Conservation (phyloP, 2,888 invertebrate species). For the Allacma fusca region DNA sequence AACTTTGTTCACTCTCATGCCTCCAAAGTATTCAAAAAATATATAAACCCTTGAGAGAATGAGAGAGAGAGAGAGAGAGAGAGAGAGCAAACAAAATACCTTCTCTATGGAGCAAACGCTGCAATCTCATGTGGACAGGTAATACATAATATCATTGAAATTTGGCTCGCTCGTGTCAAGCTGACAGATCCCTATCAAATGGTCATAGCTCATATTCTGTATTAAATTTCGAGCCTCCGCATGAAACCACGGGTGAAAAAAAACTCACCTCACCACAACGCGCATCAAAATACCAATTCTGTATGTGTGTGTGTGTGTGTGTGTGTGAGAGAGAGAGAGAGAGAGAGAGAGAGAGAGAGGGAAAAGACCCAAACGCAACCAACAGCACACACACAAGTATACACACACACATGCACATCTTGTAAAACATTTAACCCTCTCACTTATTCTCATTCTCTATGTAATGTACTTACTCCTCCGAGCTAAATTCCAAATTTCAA, state of each 20-base stretch:
- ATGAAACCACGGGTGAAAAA: conserved; percentile 33
- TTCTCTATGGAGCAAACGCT: background rate
- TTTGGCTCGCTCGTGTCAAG: conserved; percentile 47
- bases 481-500: no score
- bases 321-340: background rate
- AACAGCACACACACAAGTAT: no score
- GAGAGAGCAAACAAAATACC: background rate
- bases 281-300: conserved; percentile 13
- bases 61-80: background rate
- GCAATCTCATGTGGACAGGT: conserved; percentile 35
- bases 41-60: background rate
- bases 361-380: background rate
- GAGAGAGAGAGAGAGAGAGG: background rate
- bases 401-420: no score
- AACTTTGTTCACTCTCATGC: no score
- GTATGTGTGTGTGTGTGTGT: no score
- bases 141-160: conserved; percentile 45
- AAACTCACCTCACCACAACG: conserved; percentile 37
- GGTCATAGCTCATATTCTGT: conserved; percentile 56
- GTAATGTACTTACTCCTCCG: no score
- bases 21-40: no score
- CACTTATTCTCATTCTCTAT: no score
- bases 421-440: no score
- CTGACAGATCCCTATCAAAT: conserved; percentile 61
- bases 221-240: conserved; percentile 42